A percentile compares a stretch with the other conserved stretches of the same genome.
Evolutionary conservation across 2,797 vertebrate species (phyloP).

Genomic region (Alauda arvensis): DNA sequence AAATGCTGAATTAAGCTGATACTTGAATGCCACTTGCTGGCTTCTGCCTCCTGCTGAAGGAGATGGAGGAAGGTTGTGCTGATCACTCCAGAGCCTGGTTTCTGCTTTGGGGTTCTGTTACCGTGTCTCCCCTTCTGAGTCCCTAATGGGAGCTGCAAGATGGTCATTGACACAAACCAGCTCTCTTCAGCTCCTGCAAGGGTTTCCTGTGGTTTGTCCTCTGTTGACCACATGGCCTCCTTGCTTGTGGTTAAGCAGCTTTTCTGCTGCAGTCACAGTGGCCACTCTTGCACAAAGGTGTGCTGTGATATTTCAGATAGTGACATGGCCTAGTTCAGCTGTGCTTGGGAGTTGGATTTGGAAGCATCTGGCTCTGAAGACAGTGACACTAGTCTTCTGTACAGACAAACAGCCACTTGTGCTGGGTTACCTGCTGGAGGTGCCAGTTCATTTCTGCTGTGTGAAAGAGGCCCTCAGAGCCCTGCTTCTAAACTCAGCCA

Average conservation of each 20-base stretch:
- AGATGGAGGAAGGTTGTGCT: not conserved
- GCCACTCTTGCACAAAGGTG: not conserved
- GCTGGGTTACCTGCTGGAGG: not conserved
- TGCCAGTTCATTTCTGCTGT: not conserved
- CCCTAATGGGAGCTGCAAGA: not conserved
- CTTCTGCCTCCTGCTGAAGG: not conserved
- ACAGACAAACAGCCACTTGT: not conserved
- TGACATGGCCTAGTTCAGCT: not conserved
- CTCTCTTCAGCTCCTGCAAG: not conserved
- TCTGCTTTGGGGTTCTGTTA: not conserved
- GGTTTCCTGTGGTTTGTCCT: not conserved
- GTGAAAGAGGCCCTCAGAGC: not conserved
- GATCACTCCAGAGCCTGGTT: not conserved
- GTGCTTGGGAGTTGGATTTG: not conserved
- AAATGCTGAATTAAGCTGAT: not conserved
- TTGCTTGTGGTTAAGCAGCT: not conserved
- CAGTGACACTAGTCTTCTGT: not conserved
- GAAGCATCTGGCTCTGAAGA: not conserved
- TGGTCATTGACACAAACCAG: not conserved
- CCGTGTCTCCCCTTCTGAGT: not conserved
- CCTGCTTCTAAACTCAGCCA: not conserved
- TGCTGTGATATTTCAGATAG: not conserved
- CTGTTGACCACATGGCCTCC: not conserved
- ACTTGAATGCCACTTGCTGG: not conserved
- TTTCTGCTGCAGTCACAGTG: not conserved